Evolutionary conservation across 1,140 invertebrate genomes (phyloP).

Genomic region (Monomorium pharaonis): DNA sequence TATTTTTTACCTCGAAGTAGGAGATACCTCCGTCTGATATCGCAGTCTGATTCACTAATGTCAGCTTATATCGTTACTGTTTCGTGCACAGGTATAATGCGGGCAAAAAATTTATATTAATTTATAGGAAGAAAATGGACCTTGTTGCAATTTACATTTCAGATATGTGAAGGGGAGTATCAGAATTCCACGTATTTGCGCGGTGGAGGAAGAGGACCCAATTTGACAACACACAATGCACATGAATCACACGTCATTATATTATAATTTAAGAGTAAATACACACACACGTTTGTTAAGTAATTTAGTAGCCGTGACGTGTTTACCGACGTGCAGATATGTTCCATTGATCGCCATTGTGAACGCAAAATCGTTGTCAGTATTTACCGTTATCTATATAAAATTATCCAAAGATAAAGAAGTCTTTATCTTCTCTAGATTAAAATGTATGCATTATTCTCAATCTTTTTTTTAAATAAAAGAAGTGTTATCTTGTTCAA

Average conservation of each 20-base stretch:
- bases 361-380: neutral
- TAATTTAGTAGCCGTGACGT: neutral
- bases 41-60: neutral
- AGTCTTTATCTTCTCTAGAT: too few species aligned
- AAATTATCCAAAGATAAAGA: too few species aligned
- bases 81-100: neutral
- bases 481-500: too few species aligned
- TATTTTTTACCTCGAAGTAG: neutral
- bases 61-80: neutral
- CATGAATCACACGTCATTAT: neutral
- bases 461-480: too few species aligned
- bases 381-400: too few species aligned
- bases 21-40: neutral
- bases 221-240: neutral
- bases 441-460: too few species aligned
- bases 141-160: conserved; percentile 48
- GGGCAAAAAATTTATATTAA: conserved; percentile 40
- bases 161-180: conserved; percentile 9
- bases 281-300: neutral
- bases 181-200: neutral
- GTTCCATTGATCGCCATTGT: neutral
- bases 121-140: conserved; percentile 52
- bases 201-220: conserved; percentile 24
- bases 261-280: conserved; percentile 8
- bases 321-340: neutral